Evolutionary conservation across 2,797 vertebrate genomes (phyloP).

Genomic region (Lithobates pipiens): DNA sequence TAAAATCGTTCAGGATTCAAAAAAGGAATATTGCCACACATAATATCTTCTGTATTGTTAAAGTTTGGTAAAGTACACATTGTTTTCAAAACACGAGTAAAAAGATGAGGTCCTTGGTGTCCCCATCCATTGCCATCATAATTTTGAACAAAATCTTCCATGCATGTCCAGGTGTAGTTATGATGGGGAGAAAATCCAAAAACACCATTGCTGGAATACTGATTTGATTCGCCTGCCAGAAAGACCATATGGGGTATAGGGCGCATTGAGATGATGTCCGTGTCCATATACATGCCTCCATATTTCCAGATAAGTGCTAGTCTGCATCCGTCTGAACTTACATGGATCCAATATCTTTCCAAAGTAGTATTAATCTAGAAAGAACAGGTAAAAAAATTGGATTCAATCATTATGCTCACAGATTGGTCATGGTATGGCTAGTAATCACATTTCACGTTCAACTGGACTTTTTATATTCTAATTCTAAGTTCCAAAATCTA

Average conservation of each 20-base stretch:
- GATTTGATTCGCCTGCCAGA: not conserved
- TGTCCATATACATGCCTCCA: conserved; percentile 51
- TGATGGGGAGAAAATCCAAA: conserved; percentile 30
- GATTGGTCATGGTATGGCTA: too few relatives aligned
- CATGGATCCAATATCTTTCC: conserved; percentile 24
- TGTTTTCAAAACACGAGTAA: conserved; percentile 30
- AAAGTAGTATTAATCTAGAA: not conserved
- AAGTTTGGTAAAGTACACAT: conserved; percentile 2
- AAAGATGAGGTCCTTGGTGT: conserved; percentile 42
- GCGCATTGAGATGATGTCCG: conserved; percentile 44
- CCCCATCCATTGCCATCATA: conserved; percentile 31
- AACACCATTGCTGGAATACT: conserved; percentile 25
- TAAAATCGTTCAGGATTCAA: conserved; percentile 78
- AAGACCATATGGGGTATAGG: conserved; percentile 5
- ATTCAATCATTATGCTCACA: not conserved
- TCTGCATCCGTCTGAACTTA: conserved; percentile 41
- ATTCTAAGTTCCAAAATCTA: too few relatives aligned
- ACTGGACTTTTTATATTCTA: too few relatives aligned
- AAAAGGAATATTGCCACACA: conserved; percentile 75
- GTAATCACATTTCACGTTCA: too few relatives aligned
- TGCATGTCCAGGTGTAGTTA: not conserved
- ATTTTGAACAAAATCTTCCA: conserved; percentile 33
- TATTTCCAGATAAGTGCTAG: conserved; percentile 48
- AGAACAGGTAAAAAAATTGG: not conserved
- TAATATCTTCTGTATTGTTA: conserved; percentile 67